A percentile compares a stretch with the other conserved stretches of the same genome.
These are phyloP conservation scores for Coelopa frigida DNA, from an alignment of 1,140 invertebrate species.

Conservation along the genomic window DNA sequence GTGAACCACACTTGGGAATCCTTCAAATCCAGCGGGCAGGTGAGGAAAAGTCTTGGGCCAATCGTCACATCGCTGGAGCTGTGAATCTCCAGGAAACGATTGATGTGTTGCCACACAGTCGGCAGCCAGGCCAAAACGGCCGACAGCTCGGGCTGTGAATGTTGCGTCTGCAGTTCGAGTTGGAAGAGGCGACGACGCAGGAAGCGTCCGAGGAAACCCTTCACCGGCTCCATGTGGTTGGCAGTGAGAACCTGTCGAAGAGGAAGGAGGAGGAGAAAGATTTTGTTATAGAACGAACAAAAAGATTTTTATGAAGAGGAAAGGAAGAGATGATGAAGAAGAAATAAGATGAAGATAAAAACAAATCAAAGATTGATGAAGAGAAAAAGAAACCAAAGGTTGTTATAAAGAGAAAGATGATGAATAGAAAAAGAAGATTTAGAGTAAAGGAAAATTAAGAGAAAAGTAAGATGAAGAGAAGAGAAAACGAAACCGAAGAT, in stretches of 20 bases:
- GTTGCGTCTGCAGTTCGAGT: conserved; percentile 68
- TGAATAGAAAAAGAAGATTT: too few relatives aligned
- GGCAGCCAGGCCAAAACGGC: conserved; percentile 92
- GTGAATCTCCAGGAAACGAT: conserved; percentile 92
- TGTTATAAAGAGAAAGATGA: too few relatives aligned
- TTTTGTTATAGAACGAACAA: too few relatives aligned
- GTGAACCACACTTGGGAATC: conserved; percentile 86
- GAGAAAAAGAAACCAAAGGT: too few relatives aligned
- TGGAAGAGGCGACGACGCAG: conserved; percentile 80
- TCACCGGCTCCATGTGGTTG: conserved; percentile 97
- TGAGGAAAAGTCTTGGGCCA: conserved; percentile 61
- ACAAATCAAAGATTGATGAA: too few relatives aligned
- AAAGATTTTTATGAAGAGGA: too few relatives aligned
- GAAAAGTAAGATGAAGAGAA: too few relatives aligned
- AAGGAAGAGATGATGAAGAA: too few relatives aligned
- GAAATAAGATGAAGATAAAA: too few relatives aligned
- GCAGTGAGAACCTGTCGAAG: conserved; percentile 67
- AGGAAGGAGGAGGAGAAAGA: too few relatives aligned
- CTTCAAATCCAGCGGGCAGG: conserved; percentile 52
- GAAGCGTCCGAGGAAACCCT: conserved; percentile 86
- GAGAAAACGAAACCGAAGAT: too few relatives aligned
- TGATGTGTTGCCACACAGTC: conserved; percentile 87
- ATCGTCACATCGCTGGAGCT: conserved; percentile 95
- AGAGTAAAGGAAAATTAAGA: too few relatives aligned
- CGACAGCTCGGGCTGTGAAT: conserved; percentile 67